Percentiles rank a stretch among this genome's conserved stretches.
Conservation (phyloP, 2,888 invertebrate genomes). For the Galeruca laticollis region DNA sequence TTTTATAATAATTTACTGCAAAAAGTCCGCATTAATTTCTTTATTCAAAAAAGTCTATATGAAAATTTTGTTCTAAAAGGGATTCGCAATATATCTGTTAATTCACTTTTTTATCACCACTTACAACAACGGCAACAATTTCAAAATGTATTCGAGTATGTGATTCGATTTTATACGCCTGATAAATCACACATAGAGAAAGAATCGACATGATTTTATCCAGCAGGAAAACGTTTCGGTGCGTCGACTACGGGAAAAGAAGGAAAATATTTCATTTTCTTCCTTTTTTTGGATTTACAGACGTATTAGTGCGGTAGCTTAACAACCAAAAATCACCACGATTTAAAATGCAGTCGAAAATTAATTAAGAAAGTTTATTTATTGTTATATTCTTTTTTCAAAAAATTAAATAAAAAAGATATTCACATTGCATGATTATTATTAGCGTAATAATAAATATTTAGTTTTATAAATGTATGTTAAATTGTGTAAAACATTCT, state of each 20-base stretch:
- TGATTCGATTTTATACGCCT: constrained; percentile 60
- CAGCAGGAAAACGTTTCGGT: constrained; percentile 40
- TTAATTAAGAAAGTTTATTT: neutral
- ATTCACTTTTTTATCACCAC: constrained; percentile 36
- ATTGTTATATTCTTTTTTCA: too few relatives aligned
- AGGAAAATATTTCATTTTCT: constrained; percentile 46
- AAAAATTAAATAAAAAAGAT: too few relatives aligned
- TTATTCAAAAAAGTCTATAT: too few relatives aligned
- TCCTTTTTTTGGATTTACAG: constrained; percentile 36
- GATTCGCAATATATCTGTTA: constrained; percentile 23
- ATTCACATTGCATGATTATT: too few relatives aligned
- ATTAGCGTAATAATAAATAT: neutral
- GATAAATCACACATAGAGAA: constrained; percentile 60
- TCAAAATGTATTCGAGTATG: constrained; percentile 57
- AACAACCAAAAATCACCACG: neutral
- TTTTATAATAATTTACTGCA: too few relatives aligned
- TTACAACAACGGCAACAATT: constrained; percentile 55
- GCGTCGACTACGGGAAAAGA: constrained; percentile 44
- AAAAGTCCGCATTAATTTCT: too few relatives aligned
- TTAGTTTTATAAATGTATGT: neutral
- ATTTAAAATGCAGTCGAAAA: too few relatives aligned
- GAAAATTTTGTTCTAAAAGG: too few relatives aligned
- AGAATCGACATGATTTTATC: constrained; percentile 50
- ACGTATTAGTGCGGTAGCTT: neutral
- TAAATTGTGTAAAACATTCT: neutral